Evolutionary conservation across 2,888 invertebrate species (phyloP).

Genomic region (Cacoxenus indagator): DNA sequence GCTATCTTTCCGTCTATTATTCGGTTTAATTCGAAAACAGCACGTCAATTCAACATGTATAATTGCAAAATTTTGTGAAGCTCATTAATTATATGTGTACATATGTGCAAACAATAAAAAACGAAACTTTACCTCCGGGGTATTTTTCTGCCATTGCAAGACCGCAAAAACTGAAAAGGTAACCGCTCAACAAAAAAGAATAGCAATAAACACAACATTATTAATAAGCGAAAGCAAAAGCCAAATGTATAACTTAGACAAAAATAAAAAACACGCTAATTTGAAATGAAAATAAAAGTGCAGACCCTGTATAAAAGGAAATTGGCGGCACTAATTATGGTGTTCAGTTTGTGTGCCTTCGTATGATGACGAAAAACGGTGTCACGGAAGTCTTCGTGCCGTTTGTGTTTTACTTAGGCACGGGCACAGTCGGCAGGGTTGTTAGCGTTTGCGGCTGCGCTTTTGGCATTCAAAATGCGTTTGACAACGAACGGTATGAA

Average conservation of each 20-base stretch:
- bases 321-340: constrained; percentile 47
- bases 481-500: neutral
- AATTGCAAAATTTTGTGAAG: neutral
- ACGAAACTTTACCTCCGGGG: neutral
- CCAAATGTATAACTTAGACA: constrained; percentile 34
- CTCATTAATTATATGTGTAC: constrained; percentile 4
- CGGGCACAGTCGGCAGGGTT: neutral
- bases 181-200: neutral
- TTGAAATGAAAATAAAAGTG: constrained; percentile 18
- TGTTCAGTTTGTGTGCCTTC: constrained; percentile 29
- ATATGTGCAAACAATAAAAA: neutral
- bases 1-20: too few species aligned
- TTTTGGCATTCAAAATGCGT: constrained; percentile 46
- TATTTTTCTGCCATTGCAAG: constrained; percentile 7
- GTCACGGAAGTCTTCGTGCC: constrained; percentile 40
- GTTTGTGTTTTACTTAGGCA: neutral
- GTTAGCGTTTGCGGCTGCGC: neutral
- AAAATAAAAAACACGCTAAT: neutral
- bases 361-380: constrained; percentile 35
- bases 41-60: neutral
- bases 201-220: neutral
- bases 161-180: neutral
- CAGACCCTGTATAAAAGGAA: constrained; percentile 53
- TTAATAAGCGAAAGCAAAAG: constrained; percentile 58
- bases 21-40: neutral